Base-by-base conservation (phyloP, 2,888 invertebrate species). In the Fabriciana adippe region DNA sequence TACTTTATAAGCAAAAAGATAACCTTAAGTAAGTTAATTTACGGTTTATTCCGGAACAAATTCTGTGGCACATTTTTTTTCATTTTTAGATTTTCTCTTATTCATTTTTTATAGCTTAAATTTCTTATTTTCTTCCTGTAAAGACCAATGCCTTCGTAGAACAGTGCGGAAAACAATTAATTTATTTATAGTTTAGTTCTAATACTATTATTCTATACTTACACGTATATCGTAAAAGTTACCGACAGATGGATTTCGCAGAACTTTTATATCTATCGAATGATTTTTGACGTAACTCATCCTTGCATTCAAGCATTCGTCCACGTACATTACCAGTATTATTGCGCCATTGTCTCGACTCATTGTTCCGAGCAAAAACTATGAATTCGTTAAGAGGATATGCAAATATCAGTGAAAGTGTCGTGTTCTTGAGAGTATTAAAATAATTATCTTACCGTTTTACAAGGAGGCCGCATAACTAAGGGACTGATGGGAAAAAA, bases 371-470 rank as follows among this genome's bases (percentile, higher is more conserved):
- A 55, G 67, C 71, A 64, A 72, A 72, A 71, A 67, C 72, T 68
- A 55, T 67, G 69, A 67, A 65, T 66, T 61, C 69, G 66, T 62
- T 60, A 61, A 50, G 66, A 67, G 70, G 54, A 77, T 83, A 87
- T 86, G 85, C 81, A 85, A 88, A 90, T 87, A 81, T 76, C 64
- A 86, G 89, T 83, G 90, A 90, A 90, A 89, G 89, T 87, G 79
- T 78, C 73, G 56, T 73, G 76, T 75, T 74, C 72, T 74, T 74
- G 73, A 69, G 70, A 67, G 67, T 69, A 72, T 73, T 73, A 73
- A 73, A 74, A 72, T 73, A 74, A 74, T 74, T 73, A 73, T 72
- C 67, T 71, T 59, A 55, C 60, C 67, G 64, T 73, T 64, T 64
- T 64, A 60, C 56, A 64, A 64, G 56, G 57, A 21, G 66, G 31